A percentile compares a stretch with the other conserved stretches of the same genome.
Evolutionary conservation across 2,797 vertebrate species (phyloP).

Genomic region (Sparidentex hasta): DNA sequence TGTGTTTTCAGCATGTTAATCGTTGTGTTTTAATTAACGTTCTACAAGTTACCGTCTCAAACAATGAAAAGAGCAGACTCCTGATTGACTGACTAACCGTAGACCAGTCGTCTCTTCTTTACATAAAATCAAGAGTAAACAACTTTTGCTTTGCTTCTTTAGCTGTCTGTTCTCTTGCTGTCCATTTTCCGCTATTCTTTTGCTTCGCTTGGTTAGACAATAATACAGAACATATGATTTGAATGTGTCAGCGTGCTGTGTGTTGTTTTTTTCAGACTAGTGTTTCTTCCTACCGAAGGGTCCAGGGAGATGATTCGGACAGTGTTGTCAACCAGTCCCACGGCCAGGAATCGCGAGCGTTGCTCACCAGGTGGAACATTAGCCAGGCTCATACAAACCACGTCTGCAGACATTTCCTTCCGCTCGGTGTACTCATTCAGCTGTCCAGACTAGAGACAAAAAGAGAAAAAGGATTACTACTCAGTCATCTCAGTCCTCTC

Average conservation of each 20-base stretch:
- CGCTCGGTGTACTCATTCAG: slow-evolving; percentile 98
- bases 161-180: no score
- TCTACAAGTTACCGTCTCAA: no score
- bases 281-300: slow-evolving; percentile 89
- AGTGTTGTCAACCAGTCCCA: slow-evolving; percentile 97
- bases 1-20: no score
- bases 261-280: background rate
- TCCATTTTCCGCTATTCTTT: no score
- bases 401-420: slow-evolving; percentile 99
- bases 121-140: no score
- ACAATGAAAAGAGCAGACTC: no score
- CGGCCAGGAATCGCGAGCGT: slow-evolving; percentile 95
- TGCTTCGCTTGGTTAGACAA: no score
- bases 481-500: background rate
- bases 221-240: background rate
- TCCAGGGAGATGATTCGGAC: slow-evolving; percentile 98
- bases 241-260: background rate
- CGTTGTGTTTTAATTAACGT: no score
- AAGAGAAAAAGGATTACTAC: background rate
- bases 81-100: no score
- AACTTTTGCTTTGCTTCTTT: no score
- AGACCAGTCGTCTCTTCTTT: no score
- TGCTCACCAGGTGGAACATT: slow-evolving; percentile 98
- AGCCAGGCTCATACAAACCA: slow-evolving; percentile 98
- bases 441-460: slow-evolving; percentile 91